Percentiles rank a stretch among this genome's conserved stretches.
These are phyloP conservation scores for Drosophila neocordata DNA, from an alignment of 1,140 invertebrate species.

Conservation along the genomic window DNA sequence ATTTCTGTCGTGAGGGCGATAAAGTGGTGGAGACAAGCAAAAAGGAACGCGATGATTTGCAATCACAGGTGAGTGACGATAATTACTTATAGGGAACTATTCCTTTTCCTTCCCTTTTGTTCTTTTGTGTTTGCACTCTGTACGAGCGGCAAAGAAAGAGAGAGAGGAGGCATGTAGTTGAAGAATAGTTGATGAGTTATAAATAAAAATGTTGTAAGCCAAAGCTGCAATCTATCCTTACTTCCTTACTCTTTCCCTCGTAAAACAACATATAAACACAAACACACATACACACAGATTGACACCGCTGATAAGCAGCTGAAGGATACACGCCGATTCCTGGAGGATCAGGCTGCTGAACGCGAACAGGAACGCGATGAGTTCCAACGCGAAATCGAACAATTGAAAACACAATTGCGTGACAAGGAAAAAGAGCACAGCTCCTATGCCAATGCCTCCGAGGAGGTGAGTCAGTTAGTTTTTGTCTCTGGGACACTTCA, in stretches of 20 bases:
- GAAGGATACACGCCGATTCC: constrained; percentile 87
- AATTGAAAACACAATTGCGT: constrained; percentile 85
- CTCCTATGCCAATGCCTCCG: constrained; percentile 84
- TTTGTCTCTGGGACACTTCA: constrained; percentile 4
- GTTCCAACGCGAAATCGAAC: constrained; percentile 86
- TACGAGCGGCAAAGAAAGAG: constrained; percentile 26
- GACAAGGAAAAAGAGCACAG: constrained; percentile 86
- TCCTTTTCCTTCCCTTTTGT: not conserved
- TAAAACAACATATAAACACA: constrained; percentile 26
- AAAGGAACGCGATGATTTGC: constrained; percentile 87
- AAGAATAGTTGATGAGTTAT: constrained; percentile 36
- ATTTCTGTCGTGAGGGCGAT: constrained; percentile 86
- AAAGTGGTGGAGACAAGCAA: constrained; percentile 86
- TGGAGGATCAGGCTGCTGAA: constrained; percentile 91
- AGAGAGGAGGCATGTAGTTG: constrained; percentile 58
- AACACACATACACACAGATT: constrained; percentile 84
- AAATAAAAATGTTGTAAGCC: constrained; percentile 31
- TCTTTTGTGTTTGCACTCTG: constrained; percentile 5
- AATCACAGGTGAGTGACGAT: constrained; percentile 86
- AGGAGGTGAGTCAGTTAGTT: constrained; percentile 83
- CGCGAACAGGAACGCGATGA: constrained; percentile 91
- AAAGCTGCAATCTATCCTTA: constrained; percentile 1
- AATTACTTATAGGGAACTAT: not conserved
- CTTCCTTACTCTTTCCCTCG: constrained; percentile 12
- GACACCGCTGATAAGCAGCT: constrained; percentile 91